These are phyloP conservation scores for Galbula dea DNA, from an alignment of 2,113 vertebrate species.

Conservation along the genomic window DNA sequence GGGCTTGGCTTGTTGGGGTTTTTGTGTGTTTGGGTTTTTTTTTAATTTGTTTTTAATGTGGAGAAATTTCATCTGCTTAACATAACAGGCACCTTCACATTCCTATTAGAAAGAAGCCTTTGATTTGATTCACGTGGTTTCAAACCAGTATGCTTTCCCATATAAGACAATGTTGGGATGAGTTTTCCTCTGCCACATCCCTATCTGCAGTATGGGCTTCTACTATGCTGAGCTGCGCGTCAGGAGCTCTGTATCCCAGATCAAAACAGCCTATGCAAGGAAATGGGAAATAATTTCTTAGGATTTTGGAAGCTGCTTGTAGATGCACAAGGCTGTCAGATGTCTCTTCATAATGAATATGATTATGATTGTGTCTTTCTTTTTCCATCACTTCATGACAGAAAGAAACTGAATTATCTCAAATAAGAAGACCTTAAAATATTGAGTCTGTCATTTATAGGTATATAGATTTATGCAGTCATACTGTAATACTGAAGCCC, in stretches of 20 bases:
- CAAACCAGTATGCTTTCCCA: not conserved
- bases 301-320: not conserved
- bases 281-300: not conserved
- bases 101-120: not conserved
- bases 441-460: not conserved
- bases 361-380: not conserved
- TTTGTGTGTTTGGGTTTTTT: not conserved
- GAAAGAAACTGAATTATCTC: not conserved
- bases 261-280: not conserved
- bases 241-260: not conserved
- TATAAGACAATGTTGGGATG: not conserved
- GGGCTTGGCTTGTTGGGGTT: not conserved
- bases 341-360: not conserved
- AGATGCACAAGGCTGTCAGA: not conserved
- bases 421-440: not conserved
- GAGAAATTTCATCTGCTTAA: not conserved
- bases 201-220: not conserved
- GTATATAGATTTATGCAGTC: not conserved
- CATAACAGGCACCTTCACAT: not conserved
- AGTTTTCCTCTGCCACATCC: not conserved
- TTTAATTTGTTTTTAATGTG: not conserved
- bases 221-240: not conserved
- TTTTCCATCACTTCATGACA: not conserved
- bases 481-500: not conserved
- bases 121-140: not conserved